Evolutionary conservation across 2,113 vertebrate species (phyloP).

Genomic region (Phaetusa simplex): DNA sequence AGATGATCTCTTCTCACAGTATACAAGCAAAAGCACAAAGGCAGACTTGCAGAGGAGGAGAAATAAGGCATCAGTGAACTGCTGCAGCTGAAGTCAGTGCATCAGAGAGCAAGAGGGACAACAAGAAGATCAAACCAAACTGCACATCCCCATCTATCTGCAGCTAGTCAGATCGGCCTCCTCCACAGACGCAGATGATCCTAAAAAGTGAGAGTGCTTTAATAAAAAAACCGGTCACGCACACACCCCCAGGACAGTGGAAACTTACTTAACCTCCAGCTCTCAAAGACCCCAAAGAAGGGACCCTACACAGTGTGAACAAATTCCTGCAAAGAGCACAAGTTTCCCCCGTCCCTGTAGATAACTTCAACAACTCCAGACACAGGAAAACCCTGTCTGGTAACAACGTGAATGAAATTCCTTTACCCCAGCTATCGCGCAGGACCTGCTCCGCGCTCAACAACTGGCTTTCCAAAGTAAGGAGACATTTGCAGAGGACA

Average conservation of each 20-base stretch:
- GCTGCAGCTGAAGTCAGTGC: not conserved
- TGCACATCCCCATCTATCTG: not conserved
- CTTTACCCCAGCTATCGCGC: not conserved
- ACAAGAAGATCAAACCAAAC: not conserved
- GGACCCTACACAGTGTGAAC: not conserved
- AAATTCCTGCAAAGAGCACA: not conserved
- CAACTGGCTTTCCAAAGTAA: not conserved
- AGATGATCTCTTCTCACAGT: not conserved
- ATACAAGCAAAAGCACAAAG: not conserved
- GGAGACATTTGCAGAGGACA: not conserved
- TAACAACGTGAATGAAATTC: not conserved
- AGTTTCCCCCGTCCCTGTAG: not conserved
- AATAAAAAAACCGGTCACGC: not conserved
- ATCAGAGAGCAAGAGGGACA: not conserved
- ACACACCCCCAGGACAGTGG: not conserved
- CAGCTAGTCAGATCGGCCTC: not conserved
- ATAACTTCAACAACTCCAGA: constrained; percentile 19
- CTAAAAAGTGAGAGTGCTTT: not conserved
- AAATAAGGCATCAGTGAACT: not conserved
- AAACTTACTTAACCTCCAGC: not conserved
- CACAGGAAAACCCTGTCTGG: constrained; percentile 55
- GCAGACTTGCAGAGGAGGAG: not conserved
- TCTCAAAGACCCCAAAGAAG: not conserved
- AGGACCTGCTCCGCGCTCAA: not conserved
- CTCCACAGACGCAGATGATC: not conserved